Conservation (phyloP, 2,888 invertebrate genomes). For the Empis livida region DNA sequence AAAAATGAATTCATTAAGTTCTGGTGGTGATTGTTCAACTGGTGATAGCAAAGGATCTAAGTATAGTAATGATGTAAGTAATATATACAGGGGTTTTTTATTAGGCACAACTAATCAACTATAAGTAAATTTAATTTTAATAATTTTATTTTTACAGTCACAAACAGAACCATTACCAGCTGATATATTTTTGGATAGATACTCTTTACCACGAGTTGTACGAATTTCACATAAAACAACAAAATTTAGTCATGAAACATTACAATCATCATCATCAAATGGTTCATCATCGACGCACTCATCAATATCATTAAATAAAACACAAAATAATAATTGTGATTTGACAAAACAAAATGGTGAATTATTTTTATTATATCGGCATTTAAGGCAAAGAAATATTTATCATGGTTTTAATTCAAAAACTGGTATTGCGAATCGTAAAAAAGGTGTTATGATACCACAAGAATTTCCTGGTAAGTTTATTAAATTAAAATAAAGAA, state of each 20-base stretch:
- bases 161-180: constrained; percentile 30
- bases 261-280: constrained; percentile 33
- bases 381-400: constrained; percentile 30
- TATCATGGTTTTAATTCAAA: constrained; percentile 35
- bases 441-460: constrained; percentile 34
- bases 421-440: constrained; percentile 27
- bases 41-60: constrained; percentile 36
- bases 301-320: constrained; percentile 18
- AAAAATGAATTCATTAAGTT: constrained; percentile 29
- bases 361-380: constrained; percentile 31
- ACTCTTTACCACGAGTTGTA: constrained; percentile 31
- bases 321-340: constrained; percentile 12
- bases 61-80: constrained; percentile 31
- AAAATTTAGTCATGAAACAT: constrained; percentile 30
- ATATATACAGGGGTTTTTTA: too few species aligned
- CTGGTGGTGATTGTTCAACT: constrained; percentile 32
- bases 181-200: constrained; percentile 32
- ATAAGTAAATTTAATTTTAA: not conserved
- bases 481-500: too few species aligned
- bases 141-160: constrained; percentile 17
- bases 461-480: constrained; percentile 35
- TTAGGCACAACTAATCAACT: not conserved
- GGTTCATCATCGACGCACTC: constrained; percentile 32
- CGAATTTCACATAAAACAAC: constrained; percentile 27
- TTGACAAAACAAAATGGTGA: constrained; percentile 22